Evolutionary conservation across 2,888 invertebrate species (phyloP), one percentile per base, ranked within the genome.

Genomic region (Microplitis deprimator): DNA sequence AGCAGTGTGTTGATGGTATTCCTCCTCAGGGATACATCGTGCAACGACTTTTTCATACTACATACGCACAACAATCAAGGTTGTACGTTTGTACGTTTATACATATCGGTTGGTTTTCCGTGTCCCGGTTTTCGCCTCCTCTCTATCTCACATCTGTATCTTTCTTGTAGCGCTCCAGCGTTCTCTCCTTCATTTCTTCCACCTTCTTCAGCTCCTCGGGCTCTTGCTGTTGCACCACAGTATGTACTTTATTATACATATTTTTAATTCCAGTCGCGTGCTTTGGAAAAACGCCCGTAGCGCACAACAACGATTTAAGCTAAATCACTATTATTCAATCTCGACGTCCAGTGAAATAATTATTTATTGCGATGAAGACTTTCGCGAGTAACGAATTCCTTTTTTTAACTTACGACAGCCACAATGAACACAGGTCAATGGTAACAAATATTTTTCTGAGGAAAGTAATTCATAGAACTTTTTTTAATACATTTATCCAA

Each of bases 21-120:
- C 62, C 74, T 75, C 77, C 76, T 79, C 68, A 50, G 79, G 77
- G 76, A 78, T 79, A 78, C 74, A 76, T 78, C 78, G 67, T 50
- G 71, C 76, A 76, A 38, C 65, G 50, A 72, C 65, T 78, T 78
- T 77, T 73, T 80, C 74, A 7, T 60, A 60, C 20, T 50, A 13
- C 39, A 50, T 50, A 50, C 50, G 50, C 50, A 50, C 50, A 67
- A 40, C 72, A 79, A 79, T 78, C 76, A 77, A 77, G 77, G 79
- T 78, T 76, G 74, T 75, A 40, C 40, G 61, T 64, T n/a, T 69
- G 50, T 20, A 69, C 16, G 40, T 68, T 16, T 41, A 41, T 41
- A 68, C 40, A 59, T 70, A 70, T 70, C 39, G 16, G 50, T n/a
- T 73, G 10, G 20, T 38, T 17, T 59, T 67, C 16, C 16, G 29